Percentiles rank a stretch among this genome's conserved stretches.
phyloP scores from a whole-genome alignment of 2,113 vertebrate species.

The Poeciliopsis prolifica region DNA sequence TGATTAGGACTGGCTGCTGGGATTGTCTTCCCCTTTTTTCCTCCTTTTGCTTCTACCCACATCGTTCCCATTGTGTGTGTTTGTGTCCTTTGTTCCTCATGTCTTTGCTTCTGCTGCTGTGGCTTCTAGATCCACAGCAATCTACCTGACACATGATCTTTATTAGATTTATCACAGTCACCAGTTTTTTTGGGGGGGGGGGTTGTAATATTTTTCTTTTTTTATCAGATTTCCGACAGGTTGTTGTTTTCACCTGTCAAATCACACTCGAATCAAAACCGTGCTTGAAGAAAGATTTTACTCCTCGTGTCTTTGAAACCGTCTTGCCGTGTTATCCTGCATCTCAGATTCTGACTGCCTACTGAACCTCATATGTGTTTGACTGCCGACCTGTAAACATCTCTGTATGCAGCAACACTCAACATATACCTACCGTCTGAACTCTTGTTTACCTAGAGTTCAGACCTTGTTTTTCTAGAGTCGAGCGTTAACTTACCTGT shows the following conservation, averaged over 20 bases:
- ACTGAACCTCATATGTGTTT: background rate
- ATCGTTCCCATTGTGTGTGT: background rate
- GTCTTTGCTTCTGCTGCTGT: background rate
- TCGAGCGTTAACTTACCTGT: background rate
- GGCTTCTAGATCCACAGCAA: background rate
- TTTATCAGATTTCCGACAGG: background rate
- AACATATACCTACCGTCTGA: background rate
- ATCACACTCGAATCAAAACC: background rate
- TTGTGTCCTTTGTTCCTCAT: background rate
- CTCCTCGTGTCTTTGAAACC: background rate
- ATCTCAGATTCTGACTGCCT: background rate
- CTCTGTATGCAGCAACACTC: background rate
- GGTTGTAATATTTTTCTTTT: too few relatives aligned
- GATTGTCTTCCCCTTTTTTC: background rate
- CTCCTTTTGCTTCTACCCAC: background rate
- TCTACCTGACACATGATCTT: background rate
- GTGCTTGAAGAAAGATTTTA: background rate
- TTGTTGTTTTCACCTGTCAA: background rate
- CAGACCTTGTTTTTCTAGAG: too few relatives aligned
- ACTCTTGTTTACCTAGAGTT: background rate
- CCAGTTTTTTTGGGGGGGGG: background rate
- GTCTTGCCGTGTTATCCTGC: background rate
- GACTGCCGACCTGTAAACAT: background rate
- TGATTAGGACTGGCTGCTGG: background rate
- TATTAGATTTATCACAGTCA: background rate